phyloP scores from a whole-genome alignment of 2,888 invertebrate genomes.

The Noctua comes region DNA sequence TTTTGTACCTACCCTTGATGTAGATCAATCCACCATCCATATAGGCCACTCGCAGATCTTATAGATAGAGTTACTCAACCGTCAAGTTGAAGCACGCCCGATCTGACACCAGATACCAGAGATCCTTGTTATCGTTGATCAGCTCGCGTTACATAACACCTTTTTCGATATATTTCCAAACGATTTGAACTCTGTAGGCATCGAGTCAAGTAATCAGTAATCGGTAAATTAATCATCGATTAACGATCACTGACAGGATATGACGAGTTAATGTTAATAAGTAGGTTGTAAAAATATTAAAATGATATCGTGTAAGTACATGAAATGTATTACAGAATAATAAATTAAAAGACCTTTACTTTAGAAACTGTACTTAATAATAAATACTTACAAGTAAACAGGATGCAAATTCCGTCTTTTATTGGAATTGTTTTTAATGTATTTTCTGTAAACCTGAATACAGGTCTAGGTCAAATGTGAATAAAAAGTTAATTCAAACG shows the following conservation, averaged over 20 bases:
- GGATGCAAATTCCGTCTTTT: constrained; percentile 11
- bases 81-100: constrained; percentile 61
- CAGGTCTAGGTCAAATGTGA: constrained; percentile 6
- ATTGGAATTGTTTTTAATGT: background rate
- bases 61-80: constrained; percentile 63
- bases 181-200: constrained; percentile 34
- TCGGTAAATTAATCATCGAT: constrained; percentile 47
- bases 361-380: background rate
- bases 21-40: constrained; percentile 42
- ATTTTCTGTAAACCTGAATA: background rate
- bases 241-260: constrained; percentile 50
- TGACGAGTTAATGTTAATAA: constrained; percentile 28
- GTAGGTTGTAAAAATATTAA: constrained; percentile 19
- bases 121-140: constrained; percentile 66
- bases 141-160: constrained; percentile 57
- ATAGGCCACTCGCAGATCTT: constrained; percentile 65
- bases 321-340: constrained; percentile 12
- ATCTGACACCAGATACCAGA: constrained; percentile 64
- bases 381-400: background rate
- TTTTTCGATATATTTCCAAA: constrained; percentile 44
- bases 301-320: background rate
- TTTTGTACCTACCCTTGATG: constrained; percentile 35
- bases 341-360: constrained; percentile 11
- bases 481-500: background rate
- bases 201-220: constrained; percentile 44